phyloP scores from a whole-genome alignment of 1,140 invertebrate genomes.

The Sinonovacula constricta region DNA sequence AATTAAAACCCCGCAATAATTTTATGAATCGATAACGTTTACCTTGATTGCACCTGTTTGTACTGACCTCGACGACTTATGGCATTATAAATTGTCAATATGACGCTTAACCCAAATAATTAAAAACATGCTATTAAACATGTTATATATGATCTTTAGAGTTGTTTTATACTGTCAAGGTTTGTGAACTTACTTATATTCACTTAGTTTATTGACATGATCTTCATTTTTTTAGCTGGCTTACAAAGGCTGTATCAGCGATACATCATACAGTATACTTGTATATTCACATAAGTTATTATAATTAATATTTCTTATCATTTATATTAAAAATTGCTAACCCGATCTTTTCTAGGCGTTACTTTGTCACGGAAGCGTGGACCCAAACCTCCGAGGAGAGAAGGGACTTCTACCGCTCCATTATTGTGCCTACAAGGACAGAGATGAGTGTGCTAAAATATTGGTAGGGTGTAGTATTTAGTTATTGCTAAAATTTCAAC shows the following conservation, averaged over 20 bases:
- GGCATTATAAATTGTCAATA: no score
- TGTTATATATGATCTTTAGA: no score
- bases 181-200: no score
- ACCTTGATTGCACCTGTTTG: no score
- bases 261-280: not conserved
- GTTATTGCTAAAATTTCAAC: not conserved
- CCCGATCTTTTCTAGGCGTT: slow-evolving; percentile 78
- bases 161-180: no score
- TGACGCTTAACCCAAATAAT: no score
- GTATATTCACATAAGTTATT: not conserved
- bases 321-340: not conserved
- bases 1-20: no score
- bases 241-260: not conserved
- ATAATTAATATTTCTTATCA: not conserved
- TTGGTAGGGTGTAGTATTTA: slow-evolving; percentile 82
- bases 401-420: slow-evolving; percentile 89
- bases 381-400: slow-evolving; percentile 87
- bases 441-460: slow-evolving; percentile 87
- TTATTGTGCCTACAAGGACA: slow-evolving; percentile 89
- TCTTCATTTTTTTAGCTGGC: not conserved
- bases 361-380: slow-evolving; percentile 84
- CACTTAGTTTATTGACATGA: no score
- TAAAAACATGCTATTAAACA: no score
- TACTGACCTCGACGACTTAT: no score
- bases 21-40: no score